Conservation (phyloP, 2,888 invertebrate genomes). For the Stictocephala bisonia region DNA sequence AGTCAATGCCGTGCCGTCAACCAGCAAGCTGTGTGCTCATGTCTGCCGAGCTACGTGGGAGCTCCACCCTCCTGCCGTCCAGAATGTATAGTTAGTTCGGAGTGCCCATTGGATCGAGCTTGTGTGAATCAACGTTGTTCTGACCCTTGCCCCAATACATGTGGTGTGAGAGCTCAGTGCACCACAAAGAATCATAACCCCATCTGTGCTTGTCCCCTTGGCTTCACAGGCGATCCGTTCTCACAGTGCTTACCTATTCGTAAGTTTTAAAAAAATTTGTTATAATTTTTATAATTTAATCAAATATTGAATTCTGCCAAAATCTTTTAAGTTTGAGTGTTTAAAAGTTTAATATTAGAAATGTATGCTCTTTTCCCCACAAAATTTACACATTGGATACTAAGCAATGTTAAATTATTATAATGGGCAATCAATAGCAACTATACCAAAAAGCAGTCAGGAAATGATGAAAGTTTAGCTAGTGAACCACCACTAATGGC, state of each 20-base stretch:
- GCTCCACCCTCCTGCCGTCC: slow-evolving; percentile 85
- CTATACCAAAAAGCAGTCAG: too few species aligned
- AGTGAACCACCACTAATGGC: too few species aligned
- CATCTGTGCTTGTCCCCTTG: slow-evolving; percentile 85
- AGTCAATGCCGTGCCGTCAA: slow-evolving; percentile 85
- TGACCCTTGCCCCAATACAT: slow-evolving; percentile 89
- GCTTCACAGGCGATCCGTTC: slow-evolving; percentile 90
- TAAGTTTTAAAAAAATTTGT: too few species aligned
- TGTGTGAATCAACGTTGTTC: slow-evolving; percentile 88
- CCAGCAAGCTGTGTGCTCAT: slow-evolving; percentile 86
- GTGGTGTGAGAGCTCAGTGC: slow-evolving; percentile 87
- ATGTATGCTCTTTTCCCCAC: too few species aligned
- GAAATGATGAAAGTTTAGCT: too few species aligned
- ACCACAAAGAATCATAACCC: slow-evolving; percentile 87
- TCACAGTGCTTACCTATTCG: slow-evolving; percentile 77
- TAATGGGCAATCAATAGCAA: too few species aligned
- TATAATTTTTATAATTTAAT: too few species aligned
- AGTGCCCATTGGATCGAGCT: slow-evolving; percentile 83
- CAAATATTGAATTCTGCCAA: too few species aligned
- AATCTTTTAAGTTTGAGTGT: too few species aligned
- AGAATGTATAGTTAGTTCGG: slow-evolving; percentile 88
- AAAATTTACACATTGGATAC: too few species aligned
- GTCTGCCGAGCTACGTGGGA: slow-evolving; percentile 81
- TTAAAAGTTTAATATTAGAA: too few species aligned
- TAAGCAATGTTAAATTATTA: too few species aligned